Base-by-base conservation (phyloP, 2,113 vertebrate species). In the Ibidorhyncha struthersii region DNA sequence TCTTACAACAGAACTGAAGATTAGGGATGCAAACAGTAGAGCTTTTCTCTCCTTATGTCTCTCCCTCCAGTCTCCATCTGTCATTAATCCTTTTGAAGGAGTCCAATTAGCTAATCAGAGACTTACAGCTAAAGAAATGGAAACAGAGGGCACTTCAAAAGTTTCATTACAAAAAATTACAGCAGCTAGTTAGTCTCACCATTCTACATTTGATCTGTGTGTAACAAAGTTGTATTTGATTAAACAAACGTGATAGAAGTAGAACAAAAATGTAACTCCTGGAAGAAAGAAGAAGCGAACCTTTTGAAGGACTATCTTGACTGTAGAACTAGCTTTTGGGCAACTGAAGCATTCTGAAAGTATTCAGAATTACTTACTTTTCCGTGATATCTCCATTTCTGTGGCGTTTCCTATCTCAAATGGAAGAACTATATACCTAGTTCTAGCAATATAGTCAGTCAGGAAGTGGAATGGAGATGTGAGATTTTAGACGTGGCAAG, bases 21-120 rank as follows among this genome's bases (percentile, higher is more conserved):
- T 30, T 38, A 79, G 15, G 30, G 19, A 53, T 71, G 22, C 4
- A 71, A 82, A 58, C 23, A 26, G 14, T n/a, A 72, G 10, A 84
- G 11, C 2, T 82, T 80, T 65, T 55, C 52, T 45, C 9, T 59
- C 15, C 2, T 4, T 30, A 9, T 66, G 29, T 47, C 41, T 62
- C n/a, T 67, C 26, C 3, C 18, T 78, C 9, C 25, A n/a, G 38
- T 41, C 26, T 86, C 30, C 23, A 76, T 21, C 36, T 84, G 41
- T 41, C 70, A 72, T 52, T 89, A 88, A 69, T 65, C 15, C 5
- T 84, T 82, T 63, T 77, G 41, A 82, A 76, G 34, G 21, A 86
- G 18, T 66, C 47, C 65, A 94, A 52, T 84, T 95, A 93, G 22
- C 29, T 89, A 21, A 88, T 94, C 61, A 73, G 69, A 83, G 62